phyloP scores from a whole-genome alignment of 2,113 vertebrate species.

The Pundamilia nyererei region DNA sequence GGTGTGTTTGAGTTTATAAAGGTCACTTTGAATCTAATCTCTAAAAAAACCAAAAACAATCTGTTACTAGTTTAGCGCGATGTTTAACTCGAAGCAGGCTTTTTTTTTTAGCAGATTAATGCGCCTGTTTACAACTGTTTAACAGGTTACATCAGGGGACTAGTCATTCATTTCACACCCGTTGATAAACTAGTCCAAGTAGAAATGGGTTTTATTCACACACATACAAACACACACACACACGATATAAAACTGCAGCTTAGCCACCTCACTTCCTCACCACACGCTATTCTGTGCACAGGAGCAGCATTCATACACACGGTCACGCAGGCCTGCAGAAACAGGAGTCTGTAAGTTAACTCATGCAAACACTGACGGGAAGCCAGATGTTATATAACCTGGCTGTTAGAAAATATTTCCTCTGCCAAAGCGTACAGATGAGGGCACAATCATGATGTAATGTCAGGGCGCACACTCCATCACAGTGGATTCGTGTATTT shows the following conservation, averaged over 20 bases:
- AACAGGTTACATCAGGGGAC: not conserved
- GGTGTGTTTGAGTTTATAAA: not conserved
- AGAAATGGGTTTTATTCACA: not conserved
- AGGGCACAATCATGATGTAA: constrained; percentile 34
- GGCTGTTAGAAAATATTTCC: constrained; percentile 8
- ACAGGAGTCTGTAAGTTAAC: constrained; percentile 28
- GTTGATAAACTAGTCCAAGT: not conserved
- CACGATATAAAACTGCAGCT: not conserved
- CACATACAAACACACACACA: not conserved
- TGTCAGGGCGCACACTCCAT: constrained; percentile 21
- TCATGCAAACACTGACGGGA: constrained; percentile 30
- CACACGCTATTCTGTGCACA: not conserved
- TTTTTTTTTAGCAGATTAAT: not conserved
- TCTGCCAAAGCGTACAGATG: constrained; percentile 52
- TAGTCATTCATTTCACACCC: not conserved
- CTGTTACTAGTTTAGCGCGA: not conserved
- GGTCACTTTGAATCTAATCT: not conserved
- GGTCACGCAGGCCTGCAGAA: not conserved
- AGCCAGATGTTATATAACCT: constrained; percentile 58
- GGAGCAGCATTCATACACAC: not conserved
- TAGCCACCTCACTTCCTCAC: not conserved
- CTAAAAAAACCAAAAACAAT: not conserved
- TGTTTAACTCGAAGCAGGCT: not conserved
- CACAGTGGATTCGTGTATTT: not conserved
- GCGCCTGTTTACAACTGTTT: not conserved